Conservation (phyloP, 2,113 vertebrate species). For the Chascanopsetta lugubris region DNA sequence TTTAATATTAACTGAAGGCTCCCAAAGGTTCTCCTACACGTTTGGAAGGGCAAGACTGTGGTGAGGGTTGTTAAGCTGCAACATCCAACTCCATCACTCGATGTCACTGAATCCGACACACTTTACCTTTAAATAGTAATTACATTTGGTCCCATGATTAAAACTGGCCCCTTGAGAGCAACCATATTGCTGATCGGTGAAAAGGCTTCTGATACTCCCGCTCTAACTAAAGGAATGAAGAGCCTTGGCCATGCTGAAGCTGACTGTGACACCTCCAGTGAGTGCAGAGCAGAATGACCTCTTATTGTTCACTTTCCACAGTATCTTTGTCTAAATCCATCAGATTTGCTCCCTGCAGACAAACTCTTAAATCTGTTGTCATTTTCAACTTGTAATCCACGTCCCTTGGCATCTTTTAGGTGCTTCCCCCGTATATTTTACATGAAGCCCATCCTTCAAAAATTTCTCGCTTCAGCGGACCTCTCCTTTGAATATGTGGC, state of each 20-base stretch:
- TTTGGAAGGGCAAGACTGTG: too few species aligned
- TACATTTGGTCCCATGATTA: too few species aligned
- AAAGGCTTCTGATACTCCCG: background rate
- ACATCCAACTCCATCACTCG: too few species aligned
- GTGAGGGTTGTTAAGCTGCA: too few species aligned
- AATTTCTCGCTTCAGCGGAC: slow-evolving; percentile 68
- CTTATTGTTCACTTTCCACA: slow-evolving; percentile 30
- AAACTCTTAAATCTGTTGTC: slow-evolving; percentile 55
- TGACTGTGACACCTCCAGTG: background rate
- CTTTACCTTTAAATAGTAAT: too few species aligned
- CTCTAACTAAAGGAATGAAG: too few species aligned
- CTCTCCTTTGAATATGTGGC: slow-evolving; percentile 72
- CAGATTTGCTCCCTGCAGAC: slow-evolving; percentile 43
- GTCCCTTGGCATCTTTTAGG: slow-evolving; percentile 64
- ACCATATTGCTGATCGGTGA: too few species aligned
- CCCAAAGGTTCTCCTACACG: too few species aligned
- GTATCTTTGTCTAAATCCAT: slow-evolving; percentile 33
- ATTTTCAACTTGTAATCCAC: slow-evolving; percentile 73
- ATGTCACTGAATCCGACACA: too few species aligned
- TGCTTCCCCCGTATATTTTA: slow-evolving; percentile 61
- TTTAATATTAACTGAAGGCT: too few species aligned
- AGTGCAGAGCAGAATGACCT: background rate
- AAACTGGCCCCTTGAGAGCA: too few species aligned
- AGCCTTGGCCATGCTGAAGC: background rate
- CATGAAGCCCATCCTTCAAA: slow-evolving; percentile 65